Percentiles rank a stretch among this genome's conserved stretches.
Conservation (phyloP, 2,888 invertebrate genomes). For the Philonicus albiceps region DNA sequence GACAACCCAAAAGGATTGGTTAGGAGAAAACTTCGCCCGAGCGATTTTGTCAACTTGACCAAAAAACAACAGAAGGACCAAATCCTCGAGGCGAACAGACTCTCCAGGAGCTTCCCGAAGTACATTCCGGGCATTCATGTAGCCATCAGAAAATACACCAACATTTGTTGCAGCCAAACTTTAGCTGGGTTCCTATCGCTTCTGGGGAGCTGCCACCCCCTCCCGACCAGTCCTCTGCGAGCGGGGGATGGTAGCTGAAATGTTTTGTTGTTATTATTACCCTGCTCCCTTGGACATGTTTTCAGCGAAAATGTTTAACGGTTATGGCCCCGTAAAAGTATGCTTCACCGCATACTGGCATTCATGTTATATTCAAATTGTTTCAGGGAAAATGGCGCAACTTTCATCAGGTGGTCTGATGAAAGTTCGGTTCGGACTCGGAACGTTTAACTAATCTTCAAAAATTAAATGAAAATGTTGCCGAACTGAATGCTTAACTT, state of each 20-base stretch:
- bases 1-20: not conserved
- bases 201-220: not conserved
- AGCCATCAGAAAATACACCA: not conserved
- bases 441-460: not conserved
- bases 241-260: not conserved
- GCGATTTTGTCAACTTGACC: slow-evolving; percentile 20
- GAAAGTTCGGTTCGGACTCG: not conserved
- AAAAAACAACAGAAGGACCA: not conserved
- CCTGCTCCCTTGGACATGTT: not conserved
- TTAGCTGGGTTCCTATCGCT: not conserved
- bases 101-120: not conserved
- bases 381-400: not conserved
- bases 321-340: not conserved
- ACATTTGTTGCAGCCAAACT: slow-evolving; percentile 8
- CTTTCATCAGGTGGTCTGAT: slow-evolving; percentile 6
- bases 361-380: slow-evolving; percentile 17
- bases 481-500: not conserved
- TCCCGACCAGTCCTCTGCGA: not conserved
- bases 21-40: not conserved
- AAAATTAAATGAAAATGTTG: not conserved
- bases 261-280: slow-evolving; percentile 7
- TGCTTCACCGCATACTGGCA: not conserved
- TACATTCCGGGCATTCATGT: slow-evolving; percentile 11
- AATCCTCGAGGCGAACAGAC: not conserved
- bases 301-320: not conserved